A percentile compares a stretch with the other conserved stretches of the same genome.
These are phyloP conservation scores for Calyptomena viridis DNA, from an alignment of 2,113 vertebrate genomes.

Conservation along the genomic window DNA sequence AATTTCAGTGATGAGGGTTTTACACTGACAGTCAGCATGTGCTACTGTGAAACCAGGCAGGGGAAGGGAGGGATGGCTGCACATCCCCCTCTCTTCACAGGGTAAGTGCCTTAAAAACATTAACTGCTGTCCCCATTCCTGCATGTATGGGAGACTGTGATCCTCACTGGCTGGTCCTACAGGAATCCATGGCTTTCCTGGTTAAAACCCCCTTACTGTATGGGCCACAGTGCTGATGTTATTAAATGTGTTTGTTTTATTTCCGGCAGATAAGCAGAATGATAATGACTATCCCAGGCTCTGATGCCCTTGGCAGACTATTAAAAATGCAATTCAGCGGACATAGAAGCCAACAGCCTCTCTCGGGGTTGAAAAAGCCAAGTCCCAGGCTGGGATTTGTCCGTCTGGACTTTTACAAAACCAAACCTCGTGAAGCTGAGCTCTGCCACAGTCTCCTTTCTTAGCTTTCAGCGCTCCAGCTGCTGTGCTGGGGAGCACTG, in stretches of 20 bases:
- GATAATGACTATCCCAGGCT: constrained; percentile 18
- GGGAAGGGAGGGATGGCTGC: background rate
- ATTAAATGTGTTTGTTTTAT: constrained; percentile 17
- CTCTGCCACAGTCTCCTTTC: background rate
- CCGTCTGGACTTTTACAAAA: background rate
- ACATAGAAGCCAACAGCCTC: background rate
- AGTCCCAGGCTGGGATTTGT: background rate
- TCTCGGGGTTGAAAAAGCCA: background rate
- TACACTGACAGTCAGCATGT: background rate
- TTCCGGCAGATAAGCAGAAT: constrained; percentile 21
- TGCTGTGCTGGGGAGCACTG: rapidly evolving
- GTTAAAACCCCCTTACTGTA: background rate
- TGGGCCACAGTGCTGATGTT: background rate
- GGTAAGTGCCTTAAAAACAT: background rate
- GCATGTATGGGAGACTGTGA: background rate
- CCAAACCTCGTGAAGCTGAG: background rate
- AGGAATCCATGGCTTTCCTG: background rate
- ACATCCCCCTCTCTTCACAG: background rate
- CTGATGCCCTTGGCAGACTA: background rate
- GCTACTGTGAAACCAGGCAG: background rate
- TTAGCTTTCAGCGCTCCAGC: background rate
- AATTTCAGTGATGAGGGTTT: background rate
- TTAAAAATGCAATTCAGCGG: background rate
- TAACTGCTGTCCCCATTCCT: background rate
- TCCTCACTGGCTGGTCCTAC: background rate